A percentile compares a stretch with the other conserved stretches of the same genome.
phyloP scores from a whole-genome alignment of 2,797 vertebrate genomes.

The Anniella stebbinsi region DNA sequence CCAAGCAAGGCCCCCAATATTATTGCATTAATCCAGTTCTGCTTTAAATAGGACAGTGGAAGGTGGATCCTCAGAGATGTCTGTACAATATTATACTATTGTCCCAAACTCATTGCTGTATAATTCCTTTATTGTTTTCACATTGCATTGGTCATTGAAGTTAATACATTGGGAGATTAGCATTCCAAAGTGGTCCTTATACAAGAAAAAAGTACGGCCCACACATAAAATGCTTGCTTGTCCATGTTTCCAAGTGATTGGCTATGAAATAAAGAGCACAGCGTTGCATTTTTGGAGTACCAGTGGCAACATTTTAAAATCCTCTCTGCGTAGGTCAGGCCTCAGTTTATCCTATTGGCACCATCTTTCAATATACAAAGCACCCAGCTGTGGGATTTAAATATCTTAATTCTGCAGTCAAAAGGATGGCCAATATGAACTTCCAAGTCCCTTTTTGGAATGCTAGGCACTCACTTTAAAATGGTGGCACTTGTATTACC shows the following conservation, averaged over 20 bases:
- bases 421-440: neutral
- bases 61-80: neutral
- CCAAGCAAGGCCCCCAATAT: neutral
- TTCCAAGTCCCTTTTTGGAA: neutral
- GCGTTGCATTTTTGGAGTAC: slow-evolving; percentile 9
- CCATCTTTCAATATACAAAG: slow-evolving; percentile 17
- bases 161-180: neutral
- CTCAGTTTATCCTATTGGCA: neutral
- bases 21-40: neutral
- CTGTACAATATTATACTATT: neutral
- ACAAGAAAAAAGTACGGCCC: neutral
- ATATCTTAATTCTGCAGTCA: neutral
- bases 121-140: neutral
- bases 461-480: neutral
- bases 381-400: neutral
- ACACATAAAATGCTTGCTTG: neutral
- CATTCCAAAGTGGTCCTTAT: neutral
- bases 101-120: neutral
- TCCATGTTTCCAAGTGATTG: slow-evolving; percentile 10
- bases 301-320: neutral
- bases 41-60: neutral
- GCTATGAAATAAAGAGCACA: slow-evolving; percentile 14
- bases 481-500: neutral
- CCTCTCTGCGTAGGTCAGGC: slow-evolving; percentile 1
- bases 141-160: neutral